Base-by-base conservation (phyloP, 1,140 invertebrate species). In the Cyclargus thomasi region DNA sequence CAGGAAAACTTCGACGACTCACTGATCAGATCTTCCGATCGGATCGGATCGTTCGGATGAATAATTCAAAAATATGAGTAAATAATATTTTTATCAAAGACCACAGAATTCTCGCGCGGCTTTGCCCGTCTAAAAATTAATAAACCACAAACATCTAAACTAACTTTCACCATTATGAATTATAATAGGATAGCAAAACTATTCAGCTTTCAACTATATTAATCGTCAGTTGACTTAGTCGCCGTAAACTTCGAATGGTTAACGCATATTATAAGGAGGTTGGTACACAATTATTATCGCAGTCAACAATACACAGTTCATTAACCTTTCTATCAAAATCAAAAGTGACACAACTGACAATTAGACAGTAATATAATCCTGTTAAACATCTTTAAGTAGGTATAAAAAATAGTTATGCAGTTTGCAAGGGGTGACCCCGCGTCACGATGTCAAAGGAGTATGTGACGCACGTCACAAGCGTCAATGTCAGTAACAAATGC, bases 401-500 rank as follows among this genome's bases (percentile, higher is more conserved):
- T 59, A 20, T 47, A 47, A 47, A 47, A 47, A 47, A 47, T 47
- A 47, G 39, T 47, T 16, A 16, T 47, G 39, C 39, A 47, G 29
- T 47, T 47, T 16, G 39, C 39, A 8, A 47, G 39, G 39, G 39
- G 39, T 47, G 55, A 59, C 55, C 55, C 55, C 55, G 55, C 18
- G 53, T 55, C n/a, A 20, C 18, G 1, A n/a, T 59, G 55, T 59
- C 18, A 59, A 8, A 20, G 55, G 18, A 20, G 55, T 59, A 21
- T 59, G 55, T 59, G 55, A 59, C 55, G 55, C 55, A 59, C 18
- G 55, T 59, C 55, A 59, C 39, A 16, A 8, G 39, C 55, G 55
- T 59, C 55, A 59, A 59, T 59, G 55, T 59, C 55, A 59, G 18
- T 20, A 59, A 59, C 55, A 59, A 59, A 59, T 59, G 55, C 55